A percentile compares a stretch with the other conserved stretches of the same genome.
Evolutionary conservation across 2,113 vertebrate genomes (phyloP).

Genomic region (Suncus etruscus): DNA sequence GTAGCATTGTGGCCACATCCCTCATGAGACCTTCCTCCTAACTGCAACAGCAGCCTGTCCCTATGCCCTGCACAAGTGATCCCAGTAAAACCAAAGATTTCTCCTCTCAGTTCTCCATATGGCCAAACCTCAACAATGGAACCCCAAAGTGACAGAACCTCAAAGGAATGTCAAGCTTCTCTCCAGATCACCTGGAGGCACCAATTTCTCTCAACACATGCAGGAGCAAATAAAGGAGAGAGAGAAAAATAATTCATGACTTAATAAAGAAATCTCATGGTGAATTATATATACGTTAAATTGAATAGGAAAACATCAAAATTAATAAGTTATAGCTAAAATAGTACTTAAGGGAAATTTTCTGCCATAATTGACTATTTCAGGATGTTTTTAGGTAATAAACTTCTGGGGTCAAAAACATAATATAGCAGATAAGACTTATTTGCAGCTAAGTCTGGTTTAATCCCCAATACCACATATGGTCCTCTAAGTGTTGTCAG

Average conservation of each 20-base stretch:
- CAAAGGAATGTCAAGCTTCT: conserved; percentile 17
- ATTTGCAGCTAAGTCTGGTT: no score
- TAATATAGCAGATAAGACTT: no score
- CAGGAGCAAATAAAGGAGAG: neutral
- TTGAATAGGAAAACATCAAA: conserved; percentile 3
- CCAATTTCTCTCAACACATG: neutral
- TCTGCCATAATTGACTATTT: no score
- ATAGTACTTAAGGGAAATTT: neutral
- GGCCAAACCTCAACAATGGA: neutral
- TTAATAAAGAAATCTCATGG: neutral
- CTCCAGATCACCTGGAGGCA: neutral
- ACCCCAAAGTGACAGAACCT: neutral
- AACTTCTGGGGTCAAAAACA: neutral
- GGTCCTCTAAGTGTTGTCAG: no score
- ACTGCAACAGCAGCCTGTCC: conserved; percentile 92
- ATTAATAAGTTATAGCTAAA: neutral
- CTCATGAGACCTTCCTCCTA: conserved; percentile 96
- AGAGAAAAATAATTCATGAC: conserved; percentile 21
- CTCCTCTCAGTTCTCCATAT: neutral
- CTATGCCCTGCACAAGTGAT: neutral
- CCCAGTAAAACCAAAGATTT: neutral
- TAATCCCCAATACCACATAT: no score
- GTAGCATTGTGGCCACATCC: conserved; percentile 95
- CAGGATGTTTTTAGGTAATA: no score
- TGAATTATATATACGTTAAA: neutral